phyloP scores from a whole-genome alignment of 2,797 vertebrate genomes.

The Acrocephalus scirpaceus region DNA sequence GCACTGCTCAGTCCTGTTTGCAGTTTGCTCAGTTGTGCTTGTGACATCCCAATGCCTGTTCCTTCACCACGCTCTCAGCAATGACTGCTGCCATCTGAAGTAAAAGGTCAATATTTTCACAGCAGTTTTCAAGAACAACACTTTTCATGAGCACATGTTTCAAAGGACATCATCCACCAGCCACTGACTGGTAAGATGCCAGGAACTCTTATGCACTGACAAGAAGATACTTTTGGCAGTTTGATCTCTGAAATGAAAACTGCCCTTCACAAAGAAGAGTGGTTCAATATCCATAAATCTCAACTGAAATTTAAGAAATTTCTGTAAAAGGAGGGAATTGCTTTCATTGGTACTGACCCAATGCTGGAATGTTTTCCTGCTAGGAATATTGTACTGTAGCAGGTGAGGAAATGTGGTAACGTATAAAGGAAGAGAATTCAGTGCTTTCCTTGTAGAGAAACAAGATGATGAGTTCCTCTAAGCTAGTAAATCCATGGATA shows the following conservation, averaged over 20 bases:
- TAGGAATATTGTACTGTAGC: not conserved
- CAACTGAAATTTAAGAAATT: not conserved
- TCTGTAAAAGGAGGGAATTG: not conserved
- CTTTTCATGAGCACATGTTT: not conserved
- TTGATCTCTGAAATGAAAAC: not conserved
- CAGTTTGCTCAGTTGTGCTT: not conserved
- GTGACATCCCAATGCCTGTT: not conserved
- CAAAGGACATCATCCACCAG: not conserved
- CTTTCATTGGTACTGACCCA: not conserved
- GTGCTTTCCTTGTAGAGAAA: not conserved
- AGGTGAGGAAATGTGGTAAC: not conserved
- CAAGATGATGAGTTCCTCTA: not conserved
- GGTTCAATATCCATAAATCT: not conserved
- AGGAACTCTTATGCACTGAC: not conserved
- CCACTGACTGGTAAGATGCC: not conserved
- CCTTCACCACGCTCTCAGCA: not conserved
- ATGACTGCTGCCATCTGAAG: not conserved
- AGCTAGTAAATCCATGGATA: not conserved
- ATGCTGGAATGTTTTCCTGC: not conserved
- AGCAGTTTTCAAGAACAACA: not conserved
- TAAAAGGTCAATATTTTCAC: not conserved
- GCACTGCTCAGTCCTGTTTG: not conserved
- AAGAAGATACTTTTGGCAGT: not conserved
- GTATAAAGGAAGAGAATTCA: not conserved
- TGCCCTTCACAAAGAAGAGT: not conserved